Conservation (phyloP, 2,888 invertebrate species). For the Abscondita cerata region DNA sequence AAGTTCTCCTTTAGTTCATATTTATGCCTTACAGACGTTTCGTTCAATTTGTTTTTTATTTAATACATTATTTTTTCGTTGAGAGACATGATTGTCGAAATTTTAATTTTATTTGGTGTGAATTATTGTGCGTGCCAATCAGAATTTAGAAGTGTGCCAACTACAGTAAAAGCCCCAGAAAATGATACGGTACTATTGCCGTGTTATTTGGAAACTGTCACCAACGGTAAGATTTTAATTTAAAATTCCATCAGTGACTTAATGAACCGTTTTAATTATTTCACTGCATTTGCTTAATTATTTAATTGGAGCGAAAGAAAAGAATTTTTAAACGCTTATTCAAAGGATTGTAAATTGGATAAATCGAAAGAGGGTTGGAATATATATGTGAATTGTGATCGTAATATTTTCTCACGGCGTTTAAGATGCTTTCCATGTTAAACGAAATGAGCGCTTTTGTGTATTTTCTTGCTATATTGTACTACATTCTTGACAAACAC, state of each 20-base stretch:
- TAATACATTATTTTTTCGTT: neutral
- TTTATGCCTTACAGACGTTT: constrained; percentile 21
- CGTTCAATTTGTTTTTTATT: too few relatives aligned
- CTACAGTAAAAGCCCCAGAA: constrained; percentile 76
- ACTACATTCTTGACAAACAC: too few relatives aligned
- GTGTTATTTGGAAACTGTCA: constrained; percentile 72
- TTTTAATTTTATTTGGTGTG: constrained; percentile 21
- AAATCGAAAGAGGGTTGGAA: too few relatives aligned
- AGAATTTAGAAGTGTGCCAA: constrained; percentile 73
- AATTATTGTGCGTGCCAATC: constrained; percentile 17
- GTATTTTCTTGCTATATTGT: too few relatives aligned
- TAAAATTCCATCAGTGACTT: too few relatives aligned
- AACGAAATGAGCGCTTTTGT: too few relatives aligned
- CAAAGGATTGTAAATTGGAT: too few relatives aligned
- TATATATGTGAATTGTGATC: too few relatives aligned
- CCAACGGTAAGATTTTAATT: constrained; percentile 59
- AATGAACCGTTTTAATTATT: constrained; percentile 7
- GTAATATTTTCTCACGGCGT: too few relatives aligned
- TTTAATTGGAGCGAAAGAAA: neutral
- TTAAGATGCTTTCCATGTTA: too few relatives aligned
- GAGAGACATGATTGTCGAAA: neutral
- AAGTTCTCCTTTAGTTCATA: constrained; percentile 31
- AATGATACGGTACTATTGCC: constrained; percentile 81
- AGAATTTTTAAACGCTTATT: neutral
- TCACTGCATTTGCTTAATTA: constrained; percentile 8